A percentile compares a stretch with the other conserved stretches of the same genome.
phyloP scores from a whole-genome alignment of 2,113 vertebrate genomes.

The Sinosuthora webbiana region DNA sequence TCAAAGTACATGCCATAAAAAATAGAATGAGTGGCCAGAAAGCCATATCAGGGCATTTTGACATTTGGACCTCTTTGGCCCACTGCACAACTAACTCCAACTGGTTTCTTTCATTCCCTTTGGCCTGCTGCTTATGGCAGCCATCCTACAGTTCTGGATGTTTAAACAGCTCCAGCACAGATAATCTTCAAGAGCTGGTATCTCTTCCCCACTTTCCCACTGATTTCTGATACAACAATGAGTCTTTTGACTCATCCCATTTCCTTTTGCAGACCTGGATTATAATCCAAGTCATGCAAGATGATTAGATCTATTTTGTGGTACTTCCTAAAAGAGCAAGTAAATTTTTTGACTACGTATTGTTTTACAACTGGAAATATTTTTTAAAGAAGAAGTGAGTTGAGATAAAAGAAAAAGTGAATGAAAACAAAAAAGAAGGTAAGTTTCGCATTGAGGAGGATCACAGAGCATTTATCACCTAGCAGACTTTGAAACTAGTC shows the following conservation, averaged over 20 bases:
- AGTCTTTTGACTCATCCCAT: background rate
- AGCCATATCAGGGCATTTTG: background rate
- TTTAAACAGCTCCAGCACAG: background rate
- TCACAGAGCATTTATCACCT: background rate
- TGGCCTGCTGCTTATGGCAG: background rate
- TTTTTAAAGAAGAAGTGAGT: background rate
- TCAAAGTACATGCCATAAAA: background rate
- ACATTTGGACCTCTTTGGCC: background rate
- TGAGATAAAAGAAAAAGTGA: background rate
- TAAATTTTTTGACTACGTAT: background rate
- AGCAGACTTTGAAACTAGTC: background rate
- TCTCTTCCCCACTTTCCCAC: background rate
- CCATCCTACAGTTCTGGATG: background rate
- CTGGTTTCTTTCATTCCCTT: background rate
- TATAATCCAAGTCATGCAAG: background rate
- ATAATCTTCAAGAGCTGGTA: background rate
- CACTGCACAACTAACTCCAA: background rate
- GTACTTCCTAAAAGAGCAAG: background rate
- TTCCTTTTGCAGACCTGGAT: background rate
- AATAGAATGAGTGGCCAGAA: background rate
- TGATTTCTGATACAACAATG: background rate
- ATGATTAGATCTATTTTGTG: background rate
- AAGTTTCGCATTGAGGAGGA: fast-evolving
- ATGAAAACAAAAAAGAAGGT: background rate
- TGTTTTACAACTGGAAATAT: background rate